Percentiles rank a stretch among this genome's conserved stretches.
phyloP scores from a whole-genome alignment of 2,797 vertebrate species.

The Tapirus indicus region DNA sequence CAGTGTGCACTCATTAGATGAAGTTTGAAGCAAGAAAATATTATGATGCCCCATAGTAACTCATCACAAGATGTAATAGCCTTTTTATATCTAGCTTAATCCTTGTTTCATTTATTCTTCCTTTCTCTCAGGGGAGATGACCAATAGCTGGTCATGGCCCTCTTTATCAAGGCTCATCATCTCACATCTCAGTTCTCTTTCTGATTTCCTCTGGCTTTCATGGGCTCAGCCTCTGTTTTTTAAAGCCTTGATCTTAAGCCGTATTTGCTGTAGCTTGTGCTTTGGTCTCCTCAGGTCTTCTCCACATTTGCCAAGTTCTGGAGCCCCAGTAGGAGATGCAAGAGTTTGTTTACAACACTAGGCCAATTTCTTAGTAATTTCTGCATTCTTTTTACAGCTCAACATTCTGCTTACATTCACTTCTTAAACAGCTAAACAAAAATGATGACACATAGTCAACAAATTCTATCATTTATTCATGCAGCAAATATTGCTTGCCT shows the following conservation, averaged over 20 bases:
- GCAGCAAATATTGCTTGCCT: background rate
- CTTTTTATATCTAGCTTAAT: background rate
- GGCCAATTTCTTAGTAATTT: background rate
- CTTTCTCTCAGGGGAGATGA: background rate
- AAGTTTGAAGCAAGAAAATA: background rate
- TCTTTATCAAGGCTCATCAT: background rate
- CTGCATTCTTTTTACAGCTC: background rate
- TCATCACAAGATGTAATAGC: background rate
- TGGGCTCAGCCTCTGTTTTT: background rate
- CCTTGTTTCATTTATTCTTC: background rate
- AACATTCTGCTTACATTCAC: background rate
- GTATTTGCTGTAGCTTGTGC: background rate
- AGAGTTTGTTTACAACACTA: background rate
- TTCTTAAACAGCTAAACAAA: slow-evolving; percentile 6
- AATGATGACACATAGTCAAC: background rate
- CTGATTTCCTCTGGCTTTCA: background rate
- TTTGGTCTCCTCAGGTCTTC: background rate
- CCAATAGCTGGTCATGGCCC: background rate
- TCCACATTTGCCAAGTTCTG: background rate
- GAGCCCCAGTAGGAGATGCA: background rate
- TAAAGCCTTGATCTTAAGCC: background rate
- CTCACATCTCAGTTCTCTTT: background rate
- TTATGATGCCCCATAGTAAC: background rate
- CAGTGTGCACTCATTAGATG: background rate
- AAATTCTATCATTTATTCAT: background rate